These are phyloP conservation scores for Tubulanus polymorphus DNA, from an alignment of 2,888 invertebrate species.

Conservation along the genomic window DNA sequence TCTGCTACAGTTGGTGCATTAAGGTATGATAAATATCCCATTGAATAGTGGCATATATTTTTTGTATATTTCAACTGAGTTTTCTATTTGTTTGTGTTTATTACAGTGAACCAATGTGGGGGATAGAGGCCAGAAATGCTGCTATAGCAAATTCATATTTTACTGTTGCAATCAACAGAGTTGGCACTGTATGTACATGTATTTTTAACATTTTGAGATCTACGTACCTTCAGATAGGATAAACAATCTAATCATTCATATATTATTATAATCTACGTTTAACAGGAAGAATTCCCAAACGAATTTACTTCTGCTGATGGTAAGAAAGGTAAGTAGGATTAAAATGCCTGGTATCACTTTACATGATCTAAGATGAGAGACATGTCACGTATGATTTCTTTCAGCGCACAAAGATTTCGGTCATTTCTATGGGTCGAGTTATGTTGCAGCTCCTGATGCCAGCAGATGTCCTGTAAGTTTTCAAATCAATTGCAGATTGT, in stretches of 20 bases:
- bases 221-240: background rate
- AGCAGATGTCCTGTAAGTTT: constrained; percentile 77
- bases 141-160: constrained; percentile 94
- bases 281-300: constrained; percentile 64
- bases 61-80: background rate
- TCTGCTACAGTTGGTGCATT: constrained; percentile 76
- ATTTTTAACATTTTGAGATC: background rate
- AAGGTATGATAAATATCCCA: constrained; percentile 59
- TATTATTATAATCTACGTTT: constrained; percentile 10
- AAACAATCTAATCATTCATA: background rate
- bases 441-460: constrained; percentile 90
- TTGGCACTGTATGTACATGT: constrained; percentile 71
- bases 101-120: constrained; percentile 87
- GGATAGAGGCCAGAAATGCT: constrained; percentile 90
- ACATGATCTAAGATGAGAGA: too few species aligned
- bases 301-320: constrained; percentile 85
- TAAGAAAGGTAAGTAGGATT: constrained; percentile 59
- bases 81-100: background rate
- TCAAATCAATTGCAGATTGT: background rate
- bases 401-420: constrained; percentile 72
- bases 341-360: background rate
- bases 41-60: too few species aligned
- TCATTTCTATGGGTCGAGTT: constrained; percentile 93
- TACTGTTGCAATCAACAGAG: constrained; percentile 88
- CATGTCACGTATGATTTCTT: too few species aligned